Percentiles rank a stretch among this genome's conserved stretches.
These are phyloP conservation scores for Nasua narica DNA, from an alignment of 2,797 vertebrate species.

Conservation along the genomic window DNA sequence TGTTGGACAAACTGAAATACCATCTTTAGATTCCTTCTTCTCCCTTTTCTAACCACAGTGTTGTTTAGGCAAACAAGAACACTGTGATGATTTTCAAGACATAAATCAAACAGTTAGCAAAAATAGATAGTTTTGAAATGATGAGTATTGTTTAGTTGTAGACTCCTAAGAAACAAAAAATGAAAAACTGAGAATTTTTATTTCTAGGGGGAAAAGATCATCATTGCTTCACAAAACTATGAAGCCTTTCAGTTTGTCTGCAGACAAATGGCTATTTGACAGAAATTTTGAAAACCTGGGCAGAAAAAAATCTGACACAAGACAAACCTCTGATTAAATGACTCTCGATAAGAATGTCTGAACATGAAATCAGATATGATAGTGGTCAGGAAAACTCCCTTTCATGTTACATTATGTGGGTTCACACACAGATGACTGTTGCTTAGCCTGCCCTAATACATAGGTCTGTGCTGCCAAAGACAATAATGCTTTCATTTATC, in stretches of 20 bases:
- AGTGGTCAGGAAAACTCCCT: slow-evolving; percentile 56
- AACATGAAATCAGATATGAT: slow-evolving; percentile 63
- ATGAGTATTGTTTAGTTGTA: background rate
- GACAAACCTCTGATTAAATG: slow-evolving; percentile 63
- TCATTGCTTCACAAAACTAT: slow-evolving; percentile 35
- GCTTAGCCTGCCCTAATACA: background rate
- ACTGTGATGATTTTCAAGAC: background rate
- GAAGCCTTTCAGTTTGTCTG: background rate
- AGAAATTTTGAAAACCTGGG: slow-evolving; percentile 35
- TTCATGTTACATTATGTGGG: slow-evolving; percentile 59
- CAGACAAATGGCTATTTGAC: slow-evolving; percentile 17
- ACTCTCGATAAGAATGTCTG: slow-evolving; percentile 62
- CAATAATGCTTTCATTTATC: slow-evolving; percentile 39
- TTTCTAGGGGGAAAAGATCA: background rate
- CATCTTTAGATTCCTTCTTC: background rate
- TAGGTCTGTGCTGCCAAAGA: slow-evolving; percentile 42
- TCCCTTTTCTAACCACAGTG: slow-evolving; percentile 4
- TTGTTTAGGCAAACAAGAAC: slow-evolving; percentile 2
- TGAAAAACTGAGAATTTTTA: slow-evolving; percentile 17
- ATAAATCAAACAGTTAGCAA: slow-evolving; percentile 3
- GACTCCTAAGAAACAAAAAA: background rate
- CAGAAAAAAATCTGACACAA: slow-evolving; percentile 16
- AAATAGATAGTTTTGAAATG: background rate
- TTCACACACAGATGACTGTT: slow-evolving; percentile 19
- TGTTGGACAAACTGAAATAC: background rate